Evolutionary conservation across 1,140 invertebrate species (phyloP).

Genomic region (Drosophila albomicans): DNA sequence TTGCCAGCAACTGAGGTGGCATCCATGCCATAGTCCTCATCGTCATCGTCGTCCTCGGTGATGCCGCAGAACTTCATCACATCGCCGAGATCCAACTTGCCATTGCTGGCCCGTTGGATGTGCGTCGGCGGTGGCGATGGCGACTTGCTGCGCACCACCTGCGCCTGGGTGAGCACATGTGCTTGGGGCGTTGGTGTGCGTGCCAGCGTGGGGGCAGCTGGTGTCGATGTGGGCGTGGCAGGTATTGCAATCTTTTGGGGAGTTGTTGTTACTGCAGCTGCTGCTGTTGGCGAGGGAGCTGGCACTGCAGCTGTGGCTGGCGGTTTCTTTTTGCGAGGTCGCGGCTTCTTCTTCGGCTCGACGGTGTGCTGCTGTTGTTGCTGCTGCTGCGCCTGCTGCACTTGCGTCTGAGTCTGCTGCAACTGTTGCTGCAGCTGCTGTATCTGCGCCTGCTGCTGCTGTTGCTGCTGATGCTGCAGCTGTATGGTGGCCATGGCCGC

Average conservation of each 20-base stretch:
- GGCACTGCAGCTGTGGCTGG: slow-evolving; percentile 25
- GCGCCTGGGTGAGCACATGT: slow-evolving; percentile 32
- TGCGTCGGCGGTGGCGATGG: slow-evolving; percentile 73
- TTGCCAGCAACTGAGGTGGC: not conserved
- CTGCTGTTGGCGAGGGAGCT: not conserved
- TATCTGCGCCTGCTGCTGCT: slow-evolving; percentile 72
- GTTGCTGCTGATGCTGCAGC: slow-evolving; percentile 74
- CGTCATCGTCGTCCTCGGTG: slow-evolving; percentile 82
- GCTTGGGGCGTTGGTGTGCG: slow-evolving; percentile 42
- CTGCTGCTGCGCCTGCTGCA: slow-evolving; percentile 69
- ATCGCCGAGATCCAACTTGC: slow-evolving; percentile 86
- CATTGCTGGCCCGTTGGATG: slow-evolving; percentile 78
- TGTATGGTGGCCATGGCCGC: slow-evolving; percentile 72
- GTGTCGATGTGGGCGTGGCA: slow-evolving; percentile 26
- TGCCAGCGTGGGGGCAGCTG: slow-evolving; percentile 23
- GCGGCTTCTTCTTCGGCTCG: slow-evolving; percentile 78
- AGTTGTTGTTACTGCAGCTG: slow-evolving; percentile 26
- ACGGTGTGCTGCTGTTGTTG: slow-evolving; percentile 36
- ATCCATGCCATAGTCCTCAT: slow-evolving; percentile 78
- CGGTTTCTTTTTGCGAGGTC: slow-evolving; percentile 71
- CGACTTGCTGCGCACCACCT: slow-evolving; percentile 55
- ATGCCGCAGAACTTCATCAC: slow-evolving; percentile 86
- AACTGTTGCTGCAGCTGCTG: slow-evolving; percentile 72
- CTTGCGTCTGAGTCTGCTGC: slow-evolving; percentile 71
- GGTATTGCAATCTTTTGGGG: slow-evolving; percentile 48